Base-by-base conservation (phyloP, 2,113 vertebrate genomes). In the Cynopterus brachyotis region DNA sequence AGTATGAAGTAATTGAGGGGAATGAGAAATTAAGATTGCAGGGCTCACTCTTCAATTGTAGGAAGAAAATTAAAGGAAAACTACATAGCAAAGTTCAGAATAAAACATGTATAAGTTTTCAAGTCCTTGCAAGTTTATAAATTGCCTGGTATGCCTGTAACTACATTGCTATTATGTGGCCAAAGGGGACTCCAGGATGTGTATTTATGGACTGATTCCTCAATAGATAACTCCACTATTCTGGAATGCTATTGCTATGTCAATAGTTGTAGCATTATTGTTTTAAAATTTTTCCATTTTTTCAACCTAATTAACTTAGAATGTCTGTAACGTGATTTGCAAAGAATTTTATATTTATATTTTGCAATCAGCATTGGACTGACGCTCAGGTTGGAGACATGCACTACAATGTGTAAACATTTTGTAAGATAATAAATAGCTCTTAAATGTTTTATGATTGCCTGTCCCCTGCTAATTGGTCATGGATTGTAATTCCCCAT, bases 221-320 rank as follows among this genome's bases (percentile, higher is more conserved):
- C 95, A 79, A 40, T 76, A 96, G 84, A 60, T 97, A 97, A 97
- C 91, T 97, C 50, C 86, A 96, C 72, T 87, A 0, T 73, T 90
- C 55, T 50, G 66, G 90, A 98, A 97, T 95, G 87, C 50, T 93
- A 13, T 84, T 92, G 79, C 90, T 97, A 2, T 97, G 97, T 98
- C 97, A 97, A 42, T 96, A 80, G 80, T 87, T 94, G 24, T 95
- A 96, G 42, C 87, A 40, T 55, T 96, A 73, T 94, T 97, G 76
- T 97, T 94, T 64, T 94, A 96, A 96, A 83, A 66, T 85, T 95
- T 98, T 98, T 96, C 96, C 91, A 89, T 95, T 97, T 50, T 88
- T 94, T 81, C 97, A 98, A 91, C 73, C 96, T 97, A 98, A 40
- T 97, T 99, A 97, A 98, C 89, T 97, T 97, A 98, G 95, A 75